Conservation (phyloP, 2,113 vertebrate genomes). For the Protobothrops flavoviridis region DNA sequence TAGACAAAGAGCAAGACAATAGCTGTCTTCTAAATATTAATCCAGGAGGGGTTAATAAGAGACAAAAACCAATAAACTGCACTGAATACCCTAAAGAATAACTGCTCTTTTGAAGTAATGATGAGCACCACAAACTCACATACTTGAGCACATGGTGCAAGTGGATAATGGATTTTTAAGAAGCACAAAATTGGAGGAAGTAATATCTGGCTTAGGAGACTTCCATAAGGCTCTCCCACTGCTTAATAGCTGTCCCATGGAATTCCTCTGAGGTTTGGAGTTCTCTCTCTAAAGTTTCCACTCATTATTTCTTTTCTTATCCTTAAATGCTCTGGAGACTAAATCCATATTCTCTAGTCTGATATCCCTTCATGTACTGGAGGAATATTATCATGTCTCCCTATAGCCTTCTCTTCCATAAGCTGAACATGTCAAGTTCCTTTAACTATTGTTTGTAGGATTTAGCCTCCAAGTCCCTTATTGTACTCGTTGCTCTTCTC, state of each 20-base stretch:
- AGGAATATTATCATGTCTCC: neutral
- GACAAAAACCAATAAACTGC: neutral
- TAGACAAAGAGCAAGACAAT: neutral
- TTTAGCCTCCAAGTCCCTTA: neutral
- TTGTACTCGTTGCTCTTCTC: neutral
- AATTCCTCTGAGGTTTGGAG: neutral
- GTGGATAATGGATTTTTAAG: neutral
- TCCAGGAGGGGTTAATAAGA: neutral
- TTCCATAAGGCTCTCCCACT: neutral
- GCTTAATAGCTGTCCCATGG: neutral
- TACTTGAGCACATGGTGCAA: neutral
- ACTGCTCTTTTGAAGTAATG: neutral
- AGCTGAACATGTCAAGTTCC: neutral
- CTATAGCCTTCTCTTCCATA: neutral
- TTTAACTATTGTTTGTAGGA: neutral
- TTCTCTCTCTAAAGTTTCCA: neutral
- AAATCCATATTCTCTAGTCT: neutral
- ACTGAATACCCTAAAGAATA: neutral
- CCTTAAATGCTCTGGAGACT: neutral
- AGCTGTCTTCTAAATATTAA: neutral
- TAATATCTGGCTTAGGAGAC: neutral
- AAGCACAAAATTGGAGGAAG: neutral
- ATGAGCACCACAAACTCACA: neutral
- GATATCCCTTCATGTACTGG: neutral
- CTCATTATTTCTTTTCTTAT: neutral